These are phyloP conservation scores for Polia nebulosa DNA, from an alignment of 2,888 invertebrate species.

Conservation along the genomic window DNA sequence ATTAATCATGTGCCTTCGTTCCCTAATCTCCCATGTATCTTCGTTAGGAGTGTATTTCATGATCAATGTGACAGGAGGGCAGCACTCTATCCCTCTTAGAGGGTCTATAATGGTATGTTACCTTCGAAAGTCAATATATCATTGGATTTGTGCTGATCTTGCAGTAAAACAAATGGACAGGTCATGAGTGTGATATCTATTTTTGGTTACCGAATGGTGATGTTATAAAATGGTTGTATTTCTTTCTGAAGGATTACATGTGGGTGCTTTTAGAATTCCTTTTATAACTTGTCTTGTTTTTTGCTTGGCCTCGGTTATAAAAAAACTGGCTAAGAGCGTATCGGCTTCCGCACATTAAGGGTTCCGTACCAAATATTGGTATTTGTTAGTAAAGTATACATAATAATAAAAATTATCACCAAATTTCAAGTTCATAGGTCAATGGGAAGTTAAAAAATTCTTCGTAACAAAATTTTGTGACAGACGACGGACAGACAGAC, in stretches of 20 bases:
- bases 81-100: not conserved
- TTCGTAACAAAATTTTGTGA: no score
- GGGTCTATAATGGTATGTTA: not conserved
- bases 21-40: slow-evolving; percentile 35
- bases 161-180: slow-evolving; percentile 17
- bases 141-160: not conserved
- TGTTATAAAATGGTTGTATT: not conserved
- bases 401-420: no score
- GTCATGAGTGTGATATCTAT: slow-evolving; percentile 8
- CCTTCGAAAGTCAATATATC: slow-evolving; percentile 21
- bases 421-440: no score
- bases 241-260: not conserved
- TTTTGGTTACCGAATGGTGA: not conserved
- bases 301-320: no score
- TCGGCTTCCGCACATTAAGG: no score
- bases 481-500: no score
- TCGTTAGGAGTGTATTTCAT: slow-evolving; percentile 31
- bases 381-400: no score
- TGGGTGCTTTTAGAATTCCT: not conserved
- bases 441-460: no score
- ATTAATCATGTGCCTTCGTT: slow-evolving; percentile 16
- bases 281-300: no score
- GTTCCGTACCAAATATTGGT: no score
- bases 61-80: slow-evolving; percentile 22
- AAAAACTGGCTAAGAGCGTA: no score